Evolutionary conservation across 1,140 invertebrate species (phyloP).

Genomic region (Drosophila ironensis): DNA sequence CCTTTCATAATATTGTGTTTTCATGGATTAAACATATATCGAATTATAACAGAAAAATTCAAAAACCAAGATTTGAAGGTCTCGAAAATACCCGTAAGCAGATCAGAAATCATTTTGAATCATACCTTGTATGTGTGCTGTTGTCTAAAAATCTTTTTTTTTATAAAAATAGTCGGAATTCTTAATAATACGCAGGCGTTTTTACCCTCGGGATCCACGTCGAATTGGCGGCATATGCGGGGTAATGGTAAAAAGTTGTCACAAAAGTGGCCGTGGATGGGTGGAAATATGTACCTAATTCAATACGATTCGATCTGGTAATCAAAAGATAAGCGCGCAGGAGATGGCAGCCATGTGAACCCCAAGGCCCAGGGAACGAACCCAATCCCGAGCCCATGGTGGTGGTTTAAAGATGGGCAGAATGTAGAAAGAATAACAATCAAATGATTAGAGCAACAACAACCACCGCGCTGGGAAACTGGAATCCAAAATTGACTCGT

Average conservation of each 20-base stretch:
- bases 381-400: background rate
- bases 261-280: slow-evolving; percentile 14
- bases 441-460: slow-evolving; percentile 61
- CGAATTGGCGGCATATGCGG: slow-evolving; percentile 33
- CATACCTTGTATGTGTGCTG: too few species aligned
- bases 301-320: slow-evolving; percentile 73
- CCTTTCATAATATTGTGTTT: too few species aligned
- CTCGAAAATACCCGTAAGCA: too few species aligned
- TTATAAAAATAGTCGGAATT: background rate
- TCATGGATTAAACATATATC: too few species aligned
- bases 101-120: too few species aligned
- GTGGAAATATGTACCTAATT: slow-evolving; percentile 64
- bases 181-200: background rate
- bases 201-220: slow-evolving; percentile 11
- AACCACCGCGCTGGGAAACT: slow-evolving; percentile 63
- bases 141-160: too few species aligned
- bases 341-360: slow-evolving; percentile 25
- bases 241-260: slow-evolving; percentile 42
- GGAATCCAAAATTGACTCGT: slow-evolving; percentile 73
- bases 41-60: too few species aligned
- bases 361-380: background rate
- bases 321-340: slow-evolving; percentile 66
- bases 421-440: slow-evolving; percentile 76
- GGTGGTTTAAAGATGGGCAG: slow-evolving; percentile 10
- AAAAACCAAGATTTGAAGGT: too few species aligned